Base-by-base conservation (phyloP, 2,113 vertebrate species). In the Heteronetta atricapilla region DNA sequence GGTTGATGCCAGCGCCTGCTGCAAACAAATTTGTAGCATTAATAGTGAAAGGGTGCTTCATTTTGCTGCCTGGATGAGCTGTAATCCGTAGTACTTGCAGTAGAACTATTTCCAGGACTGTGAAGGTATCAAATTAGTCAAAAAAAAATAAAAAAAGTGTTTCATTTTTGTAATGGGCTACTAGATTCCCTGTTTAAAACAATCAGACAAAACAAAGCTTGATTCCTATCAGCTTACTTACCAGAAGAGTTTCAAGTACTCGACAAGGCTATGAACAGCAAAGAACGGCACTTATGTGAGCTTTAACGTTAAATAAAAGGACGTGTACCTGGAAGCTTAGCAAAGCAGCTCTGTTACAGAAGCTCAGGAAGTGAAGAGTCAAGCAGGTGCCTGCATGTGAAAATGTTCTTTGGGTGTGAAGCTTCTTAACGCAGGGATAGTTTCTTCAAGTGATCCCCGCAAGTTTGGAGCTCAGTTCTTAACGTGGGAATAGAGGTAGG, bases 171-270 rank as follows among this genome's bases (percentile, higher is more conserved):
- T 38, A 60, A 42, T 42, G 28, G 6, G 13, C 11, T 66, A 14
- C 19, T 42, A 31, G 69, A 55, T 59, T 78, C 13, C 38, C 8
- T 38, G 9, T 53, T 80, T 59, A 56, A 80, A 82, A 19, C 8
- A 48, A 48, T 48, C 46, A 55, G 34, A 15, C 8, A 70, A 28
- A 11, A 48, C 28, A n/a, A 55, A 15, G 8, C 26, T 11, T 12
- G 3, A 8, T 83, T 58, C 0, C 0, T 82, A 40, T 34, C 13
- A 70, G 0, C 3, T 78, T 75, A 7, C 20, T 89, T 2, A 60
- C 5, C 15, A 31, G 25, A 68, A 56, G 77, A 62, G 13, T 58
- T 80, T 76, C 9, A 56, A 40, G 11, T 86, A 33, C 8, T 80
- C 63, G 40, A 46, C 31, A 33, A 20, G 42, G 12, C 73, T 69